These are phyloP conservation scores for Unio pictorum DNA, from an alignment of 2,888 invertebrate genomes.

Conservation along the genomic window DNA sequence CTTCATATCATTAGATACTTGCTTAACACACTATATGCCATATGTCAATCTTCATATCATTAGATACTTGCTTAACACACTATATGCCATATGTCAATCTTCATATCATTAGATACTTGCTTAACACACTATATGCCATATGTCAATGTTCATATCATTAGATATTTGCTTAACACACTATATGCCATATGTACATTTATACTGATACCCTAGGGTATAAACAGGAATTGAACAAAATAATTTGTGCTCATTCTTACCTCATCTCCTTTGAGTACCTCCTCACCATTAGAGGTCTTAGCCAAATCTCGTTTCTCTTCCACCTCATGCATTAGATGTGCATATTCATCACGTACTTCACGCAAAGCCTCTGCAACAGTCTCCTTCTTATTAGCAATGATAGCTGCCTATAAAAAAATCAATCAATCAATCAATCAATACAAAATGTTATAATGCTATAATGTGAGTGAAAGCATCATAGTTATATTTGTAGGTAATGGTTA, in stretches of 20 bases:
- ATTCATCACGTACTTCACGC: slow-evolving; percentile 78
- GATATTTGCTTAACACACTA: no score
- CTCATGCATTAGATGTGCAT: slow-evolving; percentile 78
- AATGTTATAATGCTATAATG: no score
- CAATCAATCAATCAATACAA: not conserved
- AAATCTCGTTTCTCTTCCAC: slow-evolving; percentile 75
- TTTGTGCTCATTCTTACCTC: slow-evolving; percentile 70
- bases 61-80: no score
- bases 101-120: no score
- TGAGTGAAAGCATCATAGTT: no score
- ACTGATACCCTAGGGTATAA: not conserved
- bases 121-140: no score
- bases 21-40: no score
- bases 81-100: no score
- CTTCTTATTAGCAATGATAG: slow-evolving; percentile 85
- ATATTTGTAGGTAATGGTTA: no score
- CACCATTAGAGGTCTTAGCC: slow-evolving; percentile 74
- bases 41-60: no score
- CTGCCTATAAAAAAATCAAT: slow-evolving; percentile 73
- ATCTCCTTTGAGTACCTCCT: slow-evolving; percentile 83
- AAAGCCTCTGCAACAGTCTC: slow-evolving; percentile 81
- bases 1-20: no score
- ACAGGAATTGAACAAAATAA: not conserved
- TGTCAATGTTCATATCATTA: no score
- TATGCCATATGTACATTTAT: not conserved